These are phyloP conservation scores for Stictocephala bisonia DNA, from an alignment of 2,888 invertebrate genomes.

Conservation along the genomic window DNA sequence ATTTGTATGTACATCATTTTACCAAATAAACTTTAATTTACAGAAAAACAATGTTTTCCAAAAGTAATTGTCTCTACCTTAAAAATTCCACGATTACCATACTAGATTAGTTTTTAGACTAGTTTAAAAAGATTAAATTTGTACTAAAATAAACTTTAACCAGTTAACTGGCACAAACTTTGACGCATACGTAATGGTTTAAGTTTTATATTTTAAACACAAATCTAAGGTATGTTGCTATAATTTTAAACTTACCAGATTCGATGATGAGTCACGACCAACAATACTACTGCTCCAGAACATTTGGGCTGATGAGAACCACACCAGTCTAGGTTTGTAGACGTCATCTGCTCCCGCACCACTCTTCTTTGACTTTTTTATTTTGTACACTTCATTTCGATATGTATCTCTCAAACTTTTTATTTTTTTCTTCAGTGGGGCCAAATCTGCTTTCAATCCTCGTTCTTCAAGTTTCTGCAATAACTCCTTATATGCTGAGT, in stretches of 20 bases:
- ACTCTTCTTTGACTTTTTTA: constrained; percentile 27
- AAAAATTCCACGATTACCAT: neutral
- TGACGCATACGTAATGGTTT: neutral
- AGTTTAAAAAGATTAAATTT: no score
- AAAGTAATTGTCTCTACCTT: constrained; percentile 9
- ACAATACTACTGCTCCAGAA: constrained; percentile 33
- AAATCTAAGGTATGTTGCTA: constrained; percentile 2
- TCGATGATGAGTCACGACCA: constrained; percentile 38
- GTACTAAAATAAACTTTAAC: neutral
- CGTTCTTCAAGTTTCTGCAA: constrained; percentile 11
- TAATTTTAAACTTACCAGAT: constrained; percentile 42
- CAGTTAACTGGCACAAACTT: neutral
- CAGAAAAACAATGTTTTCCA: constrained; percentile 4
- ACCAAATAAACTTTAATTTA: constrained; percentile 4
- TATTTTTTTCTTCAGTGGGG: constrained; percentile 15
- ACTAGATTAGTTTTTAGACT: neutral
- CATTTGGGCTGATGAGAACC: constrained; percentile 38
- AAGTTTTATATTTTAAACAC: neutral
- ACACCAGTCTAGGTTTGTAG: constrained; percentile 26
- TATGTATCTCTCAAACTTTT: constrained; percentile 33
- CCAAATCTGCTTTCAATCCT: constrained; percentile 22
- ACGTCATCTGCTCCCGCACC: constrained; percentile 23
- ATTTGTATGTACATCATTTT: constrained; percentile 22
- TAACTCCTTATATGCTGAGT: constrained; percentile 23
- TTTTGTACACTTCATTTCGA: constrained; percentile 18